These are phyloP conservation scores for Mohoua ochrocephala DNA, from an alignment of 2,113 vertebrate species.

Conservation along the genomic window DNA sequence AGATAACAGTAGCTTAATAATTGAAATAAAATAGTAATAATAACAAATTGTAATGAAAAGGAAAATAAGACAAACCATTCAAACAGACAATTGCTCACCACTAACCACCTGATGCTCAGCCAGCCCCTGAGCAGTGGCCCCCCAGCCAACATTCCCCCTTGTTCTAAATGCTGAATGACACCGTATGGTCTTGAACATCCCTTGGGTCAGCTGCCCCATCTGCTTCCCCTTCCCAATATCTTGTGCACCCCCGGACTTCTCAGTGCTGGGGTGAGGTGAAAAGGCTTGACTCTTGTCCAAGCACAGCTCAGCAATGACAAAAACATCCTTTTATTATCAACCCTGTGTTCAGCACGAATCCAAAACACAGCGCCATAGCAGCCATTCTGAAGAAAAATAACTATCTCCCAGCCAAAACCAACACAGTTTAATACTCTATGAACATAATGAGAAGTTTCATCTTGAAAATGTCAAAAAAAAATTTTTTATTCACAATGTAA, in stretches of 20 bases:
- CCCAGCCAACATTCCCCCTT: not conserved
- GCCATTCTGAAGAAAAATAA: not conserved
- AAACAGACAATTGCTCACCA: not conserved
- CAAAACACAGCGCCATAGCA: not conserved
- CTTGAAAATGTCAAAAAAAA: not conserved
- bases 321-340: not conserved
- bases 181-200: fast-evolving
- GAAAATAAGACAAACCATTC: not conserved
- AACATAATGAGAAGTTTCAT: not conserved
- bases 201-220: not conserved
- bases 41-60: not conserved
- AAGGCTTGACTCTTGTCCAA: not conserved
- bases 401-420: not conserved
- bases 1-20: not conserved
- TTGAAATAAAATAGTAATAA: not conserved
- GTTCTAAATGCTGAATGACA: not conserved
- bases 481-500: not conserved
- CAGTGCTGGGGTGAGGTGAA: not conserved
- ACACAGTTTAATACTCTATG: not conserved
- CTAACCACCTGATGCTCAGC: not conserved
- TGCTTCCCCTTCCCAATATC: not conserved
- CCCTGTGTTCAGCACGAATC: not conserved
- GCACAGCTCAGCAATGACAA: not conserved
- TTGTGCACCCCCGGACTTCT: not conserved
- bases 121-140: fast-evolving